phyloP scores from a whole-genome alignment of 2,888 invertebrate genomes.

The Thymelicus lineola region DNA sequence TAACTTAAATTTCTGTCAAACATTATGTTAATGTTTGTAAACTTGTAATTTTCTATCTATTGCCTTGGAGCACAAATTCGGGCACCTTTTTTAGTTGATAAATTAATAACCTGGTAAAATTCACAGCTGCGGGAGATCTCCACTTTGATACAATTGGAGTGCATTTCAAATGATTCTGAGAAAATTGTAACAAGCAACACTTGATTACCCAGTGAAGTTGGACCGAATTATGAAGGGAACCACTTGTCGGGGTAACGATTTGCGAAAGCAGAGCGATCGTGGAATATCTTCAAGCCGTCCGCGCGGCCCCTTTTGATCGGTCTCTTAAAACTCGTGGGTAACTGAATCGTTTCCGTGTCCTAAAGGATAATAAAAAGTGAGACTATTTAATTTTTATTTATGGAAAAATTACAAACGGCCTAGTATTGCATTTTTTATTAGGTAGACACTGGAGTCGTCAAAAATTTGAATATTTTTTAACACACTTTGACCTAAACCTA shows the following conservation, averaged over 20 bases:
- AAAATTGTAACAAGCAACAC: slow-evolving; percentile 8
- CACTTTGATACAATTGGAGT: neutral
- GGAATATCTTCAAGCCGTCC: neutral
- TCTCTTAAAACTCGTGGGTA: slow-evolving; percentile 2
- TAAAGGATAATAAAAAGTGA: no score
- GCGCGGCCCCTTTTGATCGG: neutral
- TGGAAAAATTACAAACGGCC: no score
- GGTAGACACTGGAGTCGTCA: no score
- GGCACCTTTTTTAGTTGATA: no score
- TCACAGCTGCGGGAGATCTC: slow-evolving; percentile 2
- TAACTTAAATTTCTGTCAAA: no score
- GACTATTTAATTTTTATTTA: no score
- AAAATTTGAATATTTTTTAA: no score
- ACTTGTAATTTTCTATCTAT: no score
- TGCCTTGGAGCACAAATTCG: no score
- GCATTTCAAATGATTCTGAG: neutral
- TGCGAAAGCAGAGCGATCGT: neutral
- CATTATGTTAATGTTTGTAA: no score
- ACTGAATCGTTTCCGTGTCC: neutral
- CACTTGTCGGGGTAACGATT: slow-evolving; percentile 14
- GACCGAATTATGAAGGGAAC: slow-evolving; percentile 4
- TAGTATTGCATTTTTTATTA: no score
- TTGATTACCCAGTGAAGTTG: neutral
- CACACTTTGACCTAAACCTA: no score
- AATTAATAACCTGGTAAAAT: neutral